phyloP scores from a whole-genome alignment of 1,140 invertebrate species.

The Triops longicaudatus region DNA sequence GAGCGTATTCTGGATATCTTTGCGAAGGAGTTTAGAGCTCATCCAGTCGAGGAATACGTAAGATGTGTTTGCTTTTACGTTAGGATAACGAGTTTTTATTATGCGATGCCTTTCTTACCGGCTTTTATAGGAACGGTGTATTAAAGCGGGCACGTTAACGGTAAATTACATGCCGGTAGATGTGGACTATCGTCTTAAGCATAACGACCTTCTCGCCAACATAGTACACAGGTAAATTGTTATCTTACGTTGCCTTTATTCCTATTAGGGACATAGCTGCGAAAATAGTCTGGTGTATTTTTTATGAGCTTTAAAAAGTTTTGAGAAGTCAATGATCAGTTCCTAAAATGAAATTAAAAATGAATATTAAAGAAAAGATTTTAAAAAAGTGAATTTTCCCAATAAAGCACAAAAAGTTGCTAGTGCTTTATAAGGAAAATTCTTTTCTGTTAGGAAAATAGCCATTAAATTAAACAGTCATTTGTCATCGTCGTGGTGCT shows the following conservation, averaged over 20 bases:
- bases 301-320: too few species aligned
- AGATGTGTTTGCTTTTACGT: conserved; percentile 34
- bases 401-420: too few species aligned
- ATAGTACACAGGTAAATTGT: conserved; percentile 80
- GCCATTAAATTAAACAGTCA: too few species aligned
- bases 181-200: conserved; percentile 82
- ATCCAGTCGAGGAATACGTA: conserved; percentile 80
- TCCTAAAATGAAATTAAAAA: too few species aligned
- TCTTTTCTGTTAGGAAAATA: too few species aligned
- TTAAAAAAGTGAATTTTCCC: too few species aligned
- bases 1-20: conserved; percentile 91
- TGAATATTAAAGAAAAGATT: too few species aligned
- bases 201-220: conserved; percentile 90
- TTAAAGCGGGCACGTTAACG: conserved; percentile 79
- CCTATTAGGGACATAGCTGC: too few species aligned
- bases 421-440: too few species aligned
- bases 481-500: too few species aligned
- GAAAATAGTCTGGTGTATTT: too few species aligned
- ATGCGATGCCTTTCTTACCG: background rate
- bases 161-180: conserved; percentile 91
- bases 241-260: background rate
- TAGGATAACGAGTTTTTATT: conserved; percentile 27
- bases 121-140: conserved; percentile 62
- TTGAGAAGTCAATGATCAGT: too few species aligned
- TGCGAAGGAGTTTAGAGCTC: conserved; percentile 81